These are phyloP conservation scores for Oxygymnocypris stewartii DNA, from an alignment of 2,113 vertebrate genomes.

Conservation along the genomic window DNA sequence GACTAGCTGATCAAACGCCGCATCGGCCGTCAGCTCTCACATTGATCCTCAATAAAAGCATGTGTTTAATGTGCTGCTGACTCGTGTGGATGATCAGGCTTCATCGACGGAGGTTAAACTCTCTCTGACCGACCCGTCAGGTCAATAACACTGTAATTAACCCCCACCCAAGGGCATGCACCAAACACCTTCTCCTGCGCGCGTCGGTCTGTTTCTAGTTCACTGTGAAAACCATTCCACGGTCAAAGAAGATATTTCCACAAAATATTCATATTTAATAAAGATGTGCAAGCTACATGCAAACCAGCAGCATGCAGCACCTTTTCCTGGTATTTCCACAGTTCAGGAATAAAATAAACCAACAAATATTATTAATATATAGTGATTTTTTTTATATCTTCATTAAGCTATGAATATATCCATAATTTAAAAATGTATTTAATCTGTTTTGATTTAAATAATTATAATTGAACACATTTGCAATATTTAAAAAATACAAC, in stretches of 20 bases:
- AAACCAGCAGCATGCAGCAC: background rate
- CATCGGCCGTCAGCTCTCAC: background rate
- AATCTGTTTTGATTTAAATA: background rate
- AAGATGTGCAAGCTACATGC: background rate
- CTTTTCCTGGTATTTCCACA: background rate
- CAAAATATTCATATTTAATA: background rate
- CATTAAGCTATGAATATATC: background rate
- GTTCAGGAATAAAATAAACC: background rate
- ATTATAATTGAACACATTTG: background rate
- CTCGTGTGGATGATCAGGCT: background rate
- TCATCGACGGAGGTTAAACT: background rate
- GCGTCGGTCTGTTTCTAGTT: background rate
- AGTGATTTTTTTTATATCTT: background rate
- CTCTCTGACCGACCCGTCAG: background rate
- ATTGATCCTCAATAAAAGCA: background rate
- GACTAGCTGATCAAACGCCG: conserved; percentile 36
- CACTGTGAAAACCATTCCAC: background rate
- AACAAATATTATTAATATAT: background rate
- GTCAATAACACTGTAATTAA: background rate
- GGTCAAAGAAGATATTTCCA: background rate
- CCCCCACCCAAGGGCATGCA: background rate
- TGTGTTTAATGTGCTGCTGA: background rate
- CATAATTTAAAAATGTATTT: background rate
- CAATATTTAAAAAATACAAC: background rate
- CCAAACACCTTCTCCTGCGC: background rate